These are phyloP conservation scores for Apis mellifera DNA, from an alignment of 1,140 invertebrate genomes.

Conservation along the genomic window Amel_HAv3.1 CM009936.2:11713001-11713500, in stretches of 20 bases:
- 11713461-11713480: too few relatives aligned
- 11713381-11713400: not conserved
- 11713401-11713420: too few relatives aligned
- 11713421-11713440: too few relatives aligned
- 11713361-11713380: too few relatives aligned
- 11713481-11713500: too few relatives aligned
- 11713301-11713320: not conserved
- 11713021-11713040: too few relatives aligned
- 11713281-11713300: not conserved
- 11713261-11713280: not conserved
- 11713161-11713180: not conserved
- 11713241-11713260: not conserved
- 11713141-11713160: not conserved
- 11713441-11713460: too few relatives aligned
- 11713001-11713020: not conserved
- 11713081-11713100: not conserved
- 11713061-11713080: not conserved
- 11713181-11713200: not conserved
- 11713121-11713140: not conserved
- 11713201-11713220: constrained; percentile 1
- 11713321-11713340: not conserved
- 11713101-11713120: not conserved
- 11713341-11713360: too few relatives aligned
- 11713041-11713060: too few relatives aligned
- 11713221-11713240: not conserved